Evolutionary conservation across 2,113 vertebrate genomes (phyloP), one percentile per base, ranked within the genome.

Genomic region (Vulpes lagopus): DNA sequence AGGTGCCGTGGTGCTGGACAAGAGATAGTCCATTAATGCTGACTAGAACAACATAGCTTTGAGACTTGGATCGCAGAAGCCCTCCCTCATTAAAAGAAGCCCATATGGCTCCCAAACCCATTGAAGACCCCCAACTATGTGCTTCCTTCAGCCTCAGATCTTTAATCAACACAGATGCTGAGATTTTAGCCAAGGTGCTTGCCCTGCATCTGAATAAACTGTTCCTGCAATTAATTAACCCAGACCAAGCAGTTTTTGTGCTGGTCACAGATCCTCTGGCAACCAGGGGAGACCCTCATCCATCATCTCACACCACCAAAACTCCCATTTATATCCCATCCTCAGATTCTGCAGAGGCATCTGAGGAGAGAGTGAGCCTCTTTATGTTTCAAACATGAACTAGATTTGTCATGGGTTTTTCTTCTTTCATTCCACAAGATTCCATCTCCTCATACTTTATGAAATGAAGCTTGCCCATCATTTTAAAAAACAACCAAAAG

Each of bases 131-230:
- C 98, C 98, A 98, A 98, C 97, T 97, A 98, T 87, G 98, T 97
- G 88, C 93, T 96, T 97, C 89, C 97, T 98, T 89, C 93, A 97
- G 96, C 88, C 93, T 96, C 96, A 35, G 96, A 95, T 98, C 97
- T 98, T 98, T 98, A 98, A 98, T 98, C 97, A 98, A 98, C 98
- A 98, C 98, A 98, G 97, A 98, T 98, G 98, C 98, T 98, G 97
- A 98, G 97, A 98, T 97, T 97, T 98, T 98, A 98, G 98, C 97
- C 97, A 98, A 98, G 97, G 97, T 98, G 98, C 97, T 98, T 95
- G 97, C 98, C 98, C 98, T 98, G 97, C 97, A 98, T 98, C 97
- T 97, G 98, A 98, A 97, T 97, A 98, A 97, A 98, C 97, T 91
- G 93, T 90, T 98, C 97, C 98, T 98, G 98, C 98, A 97, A 97